Percentiles rank a stretch among this genome's conserved stretches.
Conservation (phyloP, 1,140 invertebrate genomes). For the Anastrepha obliqua region DNA sequence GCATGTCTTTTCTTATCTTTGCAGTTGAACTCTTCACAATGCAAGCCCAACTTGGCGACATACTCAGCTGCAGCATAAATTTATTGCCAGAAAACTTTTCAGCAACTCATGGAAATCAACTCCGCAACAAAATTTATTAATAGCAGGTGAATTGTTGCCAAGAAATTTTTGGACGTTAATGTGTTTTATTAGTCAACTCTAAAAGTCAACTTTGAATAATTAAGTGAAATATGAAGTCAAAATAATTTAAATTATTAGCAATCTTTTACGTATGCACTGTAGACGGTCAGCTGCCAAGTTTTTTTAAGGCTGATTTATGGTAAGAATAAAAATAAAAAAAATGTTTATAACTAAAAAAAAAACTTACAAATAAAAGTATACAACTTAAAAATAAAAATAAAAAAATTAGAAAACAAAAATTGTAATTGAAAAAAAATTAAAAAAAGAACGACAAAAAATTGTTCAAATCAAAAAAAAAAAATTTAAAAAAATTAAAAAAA, state of each 20-base stretch:
- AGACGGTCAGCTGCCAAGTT: not conserved
- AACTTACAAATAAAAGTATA: too few relatives aligned
- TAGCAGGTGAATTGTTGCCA: not conserved
- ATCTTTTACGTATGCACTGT: too few relatives aligned
- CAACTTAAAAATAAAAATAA: too few relatives aligned
- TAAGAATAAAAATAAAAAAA: not conserved
- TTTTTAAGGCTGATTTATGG: not conserved
- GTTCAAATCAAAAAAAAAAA: not conserved
- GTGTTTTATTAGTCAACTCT: not conserved
- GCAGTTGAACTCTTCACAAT: not conserved
- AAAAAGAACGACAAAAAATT: not conserved
- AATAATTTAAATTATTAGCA: not conserved
- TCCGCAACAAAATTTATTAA: not conserved
- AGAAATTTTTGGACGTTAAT: not conserved
- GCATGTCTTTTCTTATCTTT: not conserved
- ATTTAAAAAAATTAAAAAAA: not conserved
- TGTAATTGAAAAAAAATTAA: too few relatives aligned
- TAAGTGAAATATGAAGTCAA: not conserved
- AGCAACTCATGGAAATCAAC: not conserved
- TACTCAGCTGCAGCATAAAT: too few relatives aligned
- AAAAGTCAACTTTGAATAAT: slow-evolving; percentile 6
- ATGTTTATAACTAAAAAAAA: too few relatives aligned
- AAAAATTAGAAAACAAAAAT: too few relatives aligned
- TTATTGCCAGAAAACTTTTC: not conserved
- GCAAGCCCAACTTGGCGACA: not conserved